phyloP scores from a whole-genome alignment of 2,113 vertebrate species.

The Oncorhynchus gorbuscha region DNA sequence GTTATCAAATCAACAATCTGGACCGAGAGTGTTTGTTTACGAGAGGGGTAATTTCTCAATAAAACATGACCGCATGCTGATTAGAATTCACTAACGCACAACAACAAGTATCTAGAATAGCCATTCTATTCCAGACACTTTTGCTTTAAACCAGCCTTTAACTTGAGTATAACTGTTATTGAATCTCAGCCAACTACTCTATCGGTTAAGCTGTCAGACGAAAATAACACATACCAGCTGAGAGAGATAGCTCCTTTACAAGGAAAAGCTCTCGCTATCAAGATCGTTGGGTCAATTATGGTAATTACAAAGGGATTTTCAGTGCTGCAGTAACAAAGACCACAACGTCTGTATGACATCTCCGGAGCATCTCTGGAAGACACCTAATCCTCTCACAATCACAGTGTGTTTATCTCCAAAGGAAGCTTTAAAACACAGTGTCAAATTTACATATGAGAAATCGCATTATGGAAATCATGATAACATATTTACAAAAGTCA shows the following conservation, averaged over 20 bases:
- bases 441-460: not conserved
- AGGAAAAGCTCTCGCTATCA: slow-evolving; percentile 56
- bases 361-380: not conserved
- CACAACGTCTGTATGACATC: slow-evolving; percentile 17
- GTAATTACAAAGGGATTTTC: slow-evolving; percentile 38
- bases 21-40: slow-evolving; percentile 55
- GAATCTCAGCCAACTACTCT: slow-evolving; percentile 67
- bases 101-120: slow-evolving; percentile 38
- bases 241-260: slow-evolving; percentile 48
- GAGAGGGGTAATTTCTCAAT: slow-evolving; percentile 66
- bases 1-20: slow-evolving; percentile 63
- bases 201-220: slow-evolving; percentile 63
- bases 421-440: not conserved
- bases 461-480: not conserved
- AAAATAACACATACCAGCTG: slow-evolving; percentile 61
- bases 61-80: slow-evolving; percentile 64
- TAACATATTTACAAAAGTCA: not conserved
- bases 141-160: slow-evolving; percentile 43
- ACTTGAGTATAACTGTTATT: slow-evolving; percentile 53
- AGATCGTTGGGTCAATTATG: slow-evolving; percentile 42
- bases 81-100: slow-evolving; percentile 59
- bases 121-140: slow-evolving; percentile 35
- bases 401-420: slow-evolving; percentile 18
- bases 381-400: slow-evolving; percentile 5
- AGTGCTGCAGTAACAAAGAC: slow-evolving; percentile 16